phyloP scores from a whole-genome alignment of 2,888 invertebrate genomes.

The Heliconius cydno region DNA sequence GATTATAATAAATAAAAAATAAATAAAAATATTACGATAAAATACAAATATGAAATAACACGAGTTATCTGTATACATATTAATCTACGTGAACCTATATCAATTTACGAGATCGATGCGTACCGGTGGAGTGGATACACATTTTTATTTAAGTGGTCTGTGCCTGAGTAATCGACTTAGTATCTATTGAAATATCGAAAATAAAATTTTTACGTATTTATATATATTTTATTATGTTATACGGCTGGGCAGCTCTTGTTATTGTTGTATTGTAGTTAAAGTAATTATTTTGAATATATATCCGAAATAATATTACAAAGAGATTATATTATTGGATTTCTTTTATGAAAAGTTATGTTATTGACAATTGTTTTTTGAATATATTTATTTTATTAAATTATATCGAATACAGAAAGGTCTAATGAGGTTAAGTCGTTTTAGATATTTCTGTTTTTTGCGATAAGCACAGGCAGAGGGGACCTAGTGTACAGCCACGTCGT shows the following conservation, averaged over 20 bases:
- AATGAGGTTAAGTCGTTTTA: background rate
- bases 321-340: no score
- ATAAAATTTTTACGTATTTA: background rate
- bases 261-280: background rate
- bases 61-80: slow-evolving; percentile 2
- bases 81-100: slow-evolving; percentile 26
- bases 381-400: background rate
- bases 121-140: slow-evolving; percentile 27
- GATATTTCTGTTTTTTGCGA: background rate
- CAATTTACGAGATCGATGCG: slow-evolving; percentile 33
- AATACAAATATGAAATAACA: background rate
- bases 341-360: background rate
- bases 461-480: no score
- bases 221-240: no score
- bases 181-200: slow-evolving; percentile 24
- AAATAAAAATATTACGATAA: no score
- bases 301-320: no score
- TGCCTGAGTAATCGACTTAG: slow-evolving; percentile 32
- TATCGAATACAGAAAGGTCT: background rate
- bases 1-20: no score
- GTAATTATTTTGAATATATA: no score
- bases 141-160: slow-evolving; percentile 34
- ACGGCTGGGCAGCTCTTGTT: background rate
- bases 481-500: no score
- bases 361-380: background rate